phyloP scores from a whole-genome alignment of 2,113 vertebrate species.

The Grantiella picta region DNA sequence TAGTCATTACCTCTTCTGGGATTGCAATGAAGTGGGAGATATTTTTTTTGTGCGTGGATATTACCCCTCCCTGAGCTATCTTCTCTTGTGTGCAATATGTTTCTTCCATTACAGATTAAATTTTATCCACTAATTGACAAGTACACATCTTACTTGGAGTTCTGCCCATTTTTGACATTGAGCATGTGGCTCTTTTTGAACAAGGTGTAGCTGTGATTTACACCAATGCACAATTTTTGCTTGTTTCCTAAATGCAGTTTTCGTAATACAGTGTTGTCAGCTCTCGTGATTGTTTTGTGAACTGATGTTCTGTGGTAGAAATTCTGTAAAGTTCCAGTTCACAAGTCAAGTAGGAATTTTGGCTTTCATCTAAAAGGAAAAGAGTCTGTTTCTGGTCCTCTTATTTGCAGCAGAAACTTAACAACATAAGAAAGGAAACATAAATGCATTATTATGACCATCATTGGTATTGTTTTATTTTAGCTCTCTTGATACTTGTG shows the following conservation, averaged over 20 bases:
- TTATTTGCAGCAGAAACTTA: neutral
- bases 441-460: neutral
- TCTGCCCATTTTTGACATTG: neutral
- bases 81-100: neutral
- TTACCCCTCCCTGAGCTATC: neutral
- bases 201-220: neutral
- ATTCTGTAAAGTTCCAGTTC: neutral
- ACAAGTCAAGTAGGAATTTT: neutral
- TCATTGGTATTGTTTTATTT: conserved; percentile 9
- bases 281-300: neutral
- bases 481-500: neutral
- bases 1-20: fast-evolving
- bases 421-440: neutral
- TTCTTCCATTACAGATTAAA: neutral
- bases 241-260: neutral
- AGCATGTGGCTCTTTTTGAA: conserved; percentile 6
- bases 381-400: neutral
- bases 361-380: neutral
- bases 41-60: neutral
- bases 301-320: neutral
- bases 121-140: conserved; percentile 13
- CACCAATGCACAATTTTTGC: neutral
- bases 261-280: neutral
- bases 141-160: neutral
- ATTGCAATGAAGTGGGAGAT: neutral